These are phyloP conservation scores for Apodemia hepburni DNA, from an alignment of 2,888 invertebrate genomes.

Conservation along the genomic window DNA sequence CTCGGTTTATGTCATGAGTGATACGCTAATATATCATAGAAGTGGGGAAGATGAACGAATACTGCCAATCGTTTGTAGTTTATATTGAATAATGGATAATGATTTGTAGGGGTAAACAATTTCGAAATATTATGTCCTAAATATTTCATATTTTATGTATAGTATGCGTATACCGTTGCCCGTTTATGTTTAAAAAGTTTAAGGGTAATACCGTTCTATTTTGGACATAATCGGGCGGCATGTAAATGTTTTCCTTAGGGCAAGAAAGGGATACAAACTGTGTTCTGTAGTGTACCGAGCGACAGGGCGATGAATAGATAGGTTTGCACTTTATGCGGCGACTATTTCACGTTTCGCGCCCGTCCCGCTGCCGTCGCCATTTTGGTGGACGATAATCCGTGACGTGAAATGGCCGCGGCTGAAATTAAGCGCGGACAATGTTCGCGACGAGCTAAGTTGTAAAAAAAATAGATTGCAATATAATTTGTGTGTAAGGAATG, in stretches of 20 bases:
- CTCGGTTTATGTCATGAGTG: constrained; percentile 24
- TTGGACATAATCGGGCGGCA: constrained; percentile 41
- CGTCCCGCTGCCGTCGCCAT: constrained; percentile 28
- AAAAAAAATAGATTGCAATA: constrained; percentile 71
- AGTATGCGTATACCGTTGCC: constrained; percentile 57
- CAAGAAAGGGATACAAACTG: constrained; percentile 71
- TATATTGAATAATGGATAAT: constrained; percentile 64
- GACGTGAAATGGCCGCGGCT: constrained; percentile 37
- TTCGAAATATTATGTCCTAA: constrained; percentile 72
- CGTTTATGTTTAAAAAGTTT: constrained; percentile 39
- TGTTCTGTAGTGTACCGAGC: constrained; percentile 75
- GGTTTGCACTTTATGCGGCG: constrained; percentile 51
- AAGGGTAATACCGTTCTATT: constrained; percentile 24
- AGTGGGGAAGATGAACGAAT: constrained; percentile 58
- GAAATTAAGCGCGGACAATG: constrained; percentile 48
- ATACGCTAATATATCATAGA: constrained; percentile 59
- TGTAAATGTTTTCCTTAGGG: constrained; percentile 62
- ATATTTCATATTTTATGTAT: constrained; percentile 69
- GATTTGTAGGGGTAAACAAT: constrained; percentile 70
- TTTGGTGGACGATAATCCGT: constrained; percentile 21
- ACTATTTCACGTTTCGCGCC: constrained; percentile 33
- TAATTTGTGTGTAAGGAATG: constrained; percentile 64
- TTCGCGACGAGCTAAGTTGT: constrained; percentile 62
- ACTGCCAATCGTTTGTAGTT: constrained; percentile 78
- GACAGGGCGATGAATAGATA: constrained; percentile 71